Conservation (phyloP, 2,797 vertebrate genomes). For the Takifugu ocellatus region DNA sequence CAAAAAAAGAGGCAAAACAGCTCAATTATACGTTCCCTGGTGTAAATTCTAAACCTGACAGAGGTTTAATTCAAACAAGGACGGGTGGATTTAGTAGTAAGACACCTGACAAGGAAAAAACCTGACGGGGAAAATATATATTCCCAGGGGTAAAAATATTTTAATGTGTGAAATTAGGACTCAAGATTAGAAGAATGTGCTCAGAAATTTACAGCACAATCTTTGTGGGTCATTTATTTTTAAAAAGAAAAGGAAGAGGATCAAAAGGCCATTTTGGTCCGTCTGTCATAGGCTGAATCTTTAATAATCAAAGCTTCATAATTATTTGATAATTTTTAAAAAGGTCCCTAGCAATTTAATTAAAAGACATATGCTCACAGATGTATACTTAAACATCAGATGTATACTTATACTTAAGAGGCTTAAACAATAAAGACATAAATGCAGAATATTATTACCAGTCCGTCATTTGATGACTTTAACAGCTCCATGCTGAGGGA, state of each 20-base stretch:
- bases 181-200: not conserved
- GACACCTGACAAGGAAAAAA: not conserved
- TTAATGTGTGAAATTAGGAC: not conserved
- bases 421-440: conserved; percentile 13
- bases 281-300: conserved; percentile 1
- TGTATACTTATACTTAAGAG: not conserved
- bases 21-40: not conserved
- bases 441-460: conserved; percentile 10
- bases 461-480: too few relatives aligned
- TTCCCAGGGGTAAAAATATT: not conserved
- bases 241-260: not conserved
- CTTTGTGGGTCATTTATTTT: not conserved
- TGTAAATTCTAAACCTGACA: conserved; percentile 9
- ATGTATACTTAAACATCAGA: too few relatives aligned
- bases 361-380: too few relatives aligned
- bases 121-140: not conserved
- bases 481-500: not conserved
- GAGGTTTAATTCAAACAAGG: conserved; percentile 8
- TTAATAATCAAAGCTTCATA: conserved; percentile 9
- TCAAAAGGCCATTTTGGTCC: not conserved
- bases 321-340: not conserved
- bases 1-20: not conserved
- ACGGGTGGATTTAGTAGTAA: not conserved
- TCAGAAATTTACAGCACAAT: not conserved
- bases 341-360: not conserved